phyloP scores from a whole-genome alignment of 2,888 invertebrate species.

The Agelastica alni region DNA sequence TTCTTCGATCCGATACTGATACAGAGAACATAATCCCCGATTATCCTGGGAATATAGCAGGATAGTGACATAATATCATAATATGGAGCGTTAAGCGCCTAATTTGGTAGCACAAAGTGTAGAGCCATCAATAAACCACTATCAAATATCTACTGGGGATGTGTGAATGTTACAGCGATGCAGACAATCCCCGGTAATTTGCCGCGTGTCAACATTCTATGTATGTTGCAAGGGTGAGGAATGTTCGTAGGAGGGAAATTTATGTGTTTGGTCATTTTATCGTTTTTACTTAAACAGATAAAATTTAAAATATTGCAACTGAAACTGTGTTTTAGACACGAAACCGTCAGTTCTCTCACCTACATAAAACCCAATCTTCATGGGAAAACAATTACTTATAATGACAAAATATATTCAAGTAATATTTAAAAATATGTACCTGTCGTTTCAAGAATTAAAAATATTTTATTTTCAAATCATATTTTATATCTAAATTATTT shows the following conservation, averaged over 20 bases:
- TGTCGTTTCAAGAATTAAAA: no score
- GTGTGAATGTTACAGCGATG: constrained; percentile 20
- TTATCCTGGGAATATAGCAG: constrained; percentile 5
- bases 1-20: neutral
- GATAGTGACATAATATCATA: constrained; percentile 24
- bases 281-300: constrained; percentile 2
- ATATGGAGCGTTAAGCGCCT: constrained; percentile 23
- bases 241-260: neutral
- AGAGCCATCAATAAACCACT: constrained; percentile 32
- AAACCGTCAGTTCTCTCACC: no score
- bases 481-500: no score
- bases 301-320: no score
- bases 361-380: no score
- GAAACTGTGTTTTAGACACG: no score
- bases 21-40: constrained; percentile 9
- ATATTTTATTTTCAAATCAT: no score
- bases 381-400: no score
- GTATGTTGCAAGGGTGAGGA: constrained; percentile 6
- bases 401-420: no score
- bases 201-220: constrained; percentile 32
- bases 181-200: constrained; percentile 31
- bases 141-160: constrained; percentile 28
- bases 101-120: constrained; percentile 28
- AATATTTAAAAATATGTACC: no score
- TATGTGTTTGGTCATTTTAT: constrained; percentile 1